Conservation (phyloP, 2,113 vertebrate genomes). For the Phalacrocorax brasilianus region DNA sequence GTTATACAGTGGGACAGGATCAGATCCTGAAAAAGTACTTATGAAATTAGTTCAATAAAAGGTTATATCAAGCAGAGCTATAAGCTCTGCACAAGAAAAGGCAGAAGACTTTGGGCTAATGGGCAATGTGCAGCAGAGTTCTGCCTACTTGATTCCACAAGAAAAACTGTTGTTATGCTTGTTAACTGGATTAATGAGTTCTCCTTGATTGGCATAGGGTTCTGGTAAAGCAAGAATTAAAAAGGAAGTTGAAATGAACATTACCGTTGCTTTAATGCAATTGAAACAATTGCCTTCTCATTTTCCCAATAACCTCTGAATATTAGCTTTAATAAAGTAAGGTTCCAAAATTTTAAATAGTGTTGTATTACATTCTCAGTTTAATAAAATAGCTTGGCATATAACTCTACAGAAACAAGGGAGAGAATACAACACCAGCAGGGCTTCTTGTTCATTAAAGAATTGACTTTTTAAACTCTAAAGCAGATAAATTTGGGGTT, state of each 20-base stretch:
- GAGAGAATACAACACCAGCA: conserved; percentile 39
- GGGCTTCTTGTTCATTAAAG: conserved; percentile 49
- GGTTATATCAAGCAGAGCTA: neutral
- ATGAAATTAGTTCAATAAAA: neutral
- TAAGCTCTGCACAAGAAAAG: neutral
- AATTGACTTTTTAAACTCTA: conserved; percentile 43
- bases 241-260: neutral
- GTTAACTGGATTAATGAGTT: conserved; percentile 56
- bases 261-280: conserved; percentile 12
- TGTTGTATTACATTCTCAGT: conserved; percentile 39
- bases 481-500: conserved; percentile 29
- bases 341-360: conserved; percentile 42
- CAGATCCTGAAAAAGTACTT: neutral
- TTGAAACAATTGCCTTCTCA: conserved; percentile 22
- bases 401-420: neutral
- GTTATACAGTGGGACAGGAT: neutral
- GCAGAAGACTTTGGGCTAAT: neutral
- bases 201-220: conserved; percentile 23
- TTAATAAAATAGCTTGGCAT: conserved; percentile 46
- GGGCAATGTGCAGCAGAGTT: neutral
- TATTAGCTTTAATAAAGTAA: conserved; percentile 36
- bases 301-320: conserved; percentile 28
- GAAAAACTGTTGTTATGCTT: conserved; percentile 42
- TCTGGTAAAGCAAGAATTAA: conserved; percentile 37
- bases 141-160: conserved; percentile 50